Conservation (phyloP, 2,797 vertebrate genomes). For the Manis pentadactyla region DNA sequence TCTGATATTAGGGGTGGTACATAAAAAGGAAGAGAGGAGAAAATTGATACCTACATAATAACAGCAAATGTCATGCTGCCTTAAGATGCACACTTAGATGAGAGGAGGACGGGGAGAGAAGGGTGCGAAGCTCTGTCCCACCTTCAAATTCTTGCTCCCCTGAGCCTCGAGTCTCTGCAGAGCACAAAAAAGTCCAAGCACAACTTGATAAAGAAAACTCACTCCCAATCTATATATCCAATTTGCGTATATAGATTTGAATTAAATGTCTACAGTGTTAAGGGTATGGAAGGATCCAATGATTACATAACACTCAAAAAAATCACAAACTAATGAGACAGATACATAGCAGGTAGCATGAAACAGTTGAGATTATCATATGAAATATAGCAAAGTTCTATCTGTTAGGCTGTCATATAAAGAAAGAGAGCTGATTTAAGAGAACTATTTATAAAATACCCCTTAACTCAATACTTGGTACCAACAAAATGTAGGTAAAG, state of each 20-base stretch:
- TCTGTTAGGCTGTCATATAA: not conserved
- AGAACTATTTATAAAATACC: slow-evolving; percentile 8
- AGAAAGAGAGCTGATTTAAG: not conserved
- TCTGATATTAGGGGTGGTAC: not conserved
- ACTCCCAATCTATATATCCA: not conserved
- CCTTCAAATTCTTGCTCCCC: not conserved
- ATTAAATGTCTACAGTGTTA: not conserved
- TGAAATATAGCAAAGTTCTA: slow-evolving; percentile 56
- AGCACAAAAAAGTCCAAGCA: not conserved
- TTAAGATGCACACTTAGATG: not conserved
- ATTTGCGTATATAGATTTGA: slow-evolving; percentile 15
- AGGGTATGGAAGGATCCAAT: not conserved
- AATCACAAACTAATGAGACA: slow-evolving; percentile 7
- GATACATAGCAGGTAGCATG: not conserved
- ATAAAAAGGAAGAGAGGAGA: not conserved
- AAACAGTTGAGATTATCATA: not conserved
- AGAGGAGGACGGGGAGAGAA: not conserved
- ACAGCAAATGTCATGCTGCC: not conserved
- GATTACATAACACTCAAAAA: slow-evolving; percentile 42
- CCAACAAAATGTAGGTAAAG: not conserved
- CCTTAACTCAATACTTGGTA: slow-evolving; percentile 10
- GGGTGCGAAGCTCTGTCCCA: not conserved
- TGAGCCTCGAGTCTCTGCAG: not conserved
- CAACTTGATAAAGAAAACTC: not conserved
- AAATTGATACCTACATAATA: not conserved